These are phyloP conservation scores for Noctua comes DNA, from an alignment of 2,888 invertebrate genomes.

Conservation along the genomic window DNA sequence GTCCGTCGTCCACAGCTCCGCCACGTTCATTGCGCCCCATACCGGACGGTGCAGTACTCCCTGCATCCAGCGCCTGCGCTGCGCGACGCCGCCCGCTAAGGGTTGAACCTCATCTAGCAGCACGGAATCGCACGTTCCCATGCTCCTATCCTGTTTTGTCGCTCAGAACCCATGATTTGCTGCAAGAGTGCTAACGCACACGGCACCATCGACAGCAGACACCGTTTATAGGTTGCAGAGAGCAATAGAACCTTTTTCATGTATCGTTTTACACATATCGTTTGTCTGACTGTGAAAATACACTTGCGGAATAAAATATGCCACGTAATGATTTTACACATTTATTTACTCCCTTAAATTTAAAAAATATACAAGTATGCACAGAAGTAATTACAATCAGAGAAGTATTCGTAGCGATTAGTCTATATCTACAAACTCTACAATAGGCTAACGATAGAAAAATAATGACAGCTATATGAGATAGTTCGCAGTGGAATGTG, in stretches of 20 bases:
- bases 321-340: constrained; percentile 5
- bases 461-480: constrained; percentile 46
- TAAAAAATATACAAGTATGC: constrained; percentile 12
- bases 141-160: not conserved
- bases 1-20: not conserved
- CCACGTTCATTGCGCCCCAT: not conserved
- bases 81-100: not conserved
- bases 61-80: not conserved
- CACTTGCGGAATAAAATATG: constrained; percentile 16
- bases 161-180: not conserved
- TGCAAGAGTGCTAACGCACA: not conserved
- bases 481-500: constrained; percentile 14
- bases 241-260: not conserved
- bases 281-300: not conserved
- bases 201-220: not conserved
- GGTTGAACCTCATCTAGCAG: not conserved
- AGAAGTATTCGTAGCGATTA: constrained; percentile 27
- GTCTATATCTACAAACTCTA: constrained; percentile 48
- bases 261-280: not conserved
- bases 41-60: not conserved
- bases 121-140: not conserved
- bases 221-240: not conserved
- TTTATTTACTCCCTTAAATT: constrained; percentile 36
- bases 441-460: constrained; percentile 45
- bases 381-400: constrained; percentile 16